Base-by-base conservation (phyloP, 2,888 invertebrate species). In the Lydus trimaculatus region DNA sequence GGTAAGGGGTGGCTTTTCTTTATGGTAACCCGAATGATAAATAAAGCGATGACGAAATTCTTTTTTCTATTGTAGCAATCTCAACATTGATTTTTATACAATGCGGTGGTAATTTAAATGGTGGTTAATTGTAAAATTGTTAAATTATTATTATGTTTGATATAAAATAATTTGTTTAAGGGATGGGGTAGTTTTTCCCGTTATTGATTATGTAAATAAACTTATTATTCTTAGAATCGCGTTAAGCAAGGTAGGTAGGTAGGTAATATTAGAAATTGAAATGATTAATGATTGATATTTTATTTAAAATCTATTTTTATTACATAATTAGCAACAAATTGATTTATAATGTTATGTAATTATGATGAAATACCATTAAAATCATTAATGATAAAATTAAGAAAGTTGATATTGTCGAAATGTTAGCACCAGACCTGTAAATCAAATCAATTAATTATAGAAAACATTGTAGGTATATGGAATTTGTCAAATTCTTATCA, bases 141-240 rank as follows among this genome's bases (percentile, higher is more conserved):
- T 28, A 39, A 39, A 15, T 39, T 39, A 39, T 39, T 39, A 15
- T 15, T 13, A n/a, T 39, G 11, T 39, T 39, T 20, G 31, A 58
- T 28, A 28, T 28, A 28, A 28, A 58, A 58, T 58, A n/a, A 31
- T 17, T 31, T 59, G 31, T 31, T 33, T 17, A 20, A 33, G 9
- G 17, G 15, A 2, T 20, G 59, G 59, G 59, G 31, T 1, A 2
- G 15, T 11, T 31, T 28, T 59, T 59, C 25, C 25, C 17, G 11
- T 58, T 28, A 59, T 59, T 28, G 59, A 59, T 59, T 59, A 59
- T 59, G 59, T 59, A 59, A 59, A 59, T 23, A 28, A 13, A 20
- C n/a, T n/a, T n/a, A 59, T 2, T 17, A 31, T 59, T 59, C 59
- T 23, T 31, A 25, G 58, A 58, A 58, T 31, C n/a, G 5, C 11